A percentile compares a stretch with the other conserved stretches of the same genome.
Conservation (phyloP, 2,888 invertebrate genomes). For the Acleris cristana region DNA sequence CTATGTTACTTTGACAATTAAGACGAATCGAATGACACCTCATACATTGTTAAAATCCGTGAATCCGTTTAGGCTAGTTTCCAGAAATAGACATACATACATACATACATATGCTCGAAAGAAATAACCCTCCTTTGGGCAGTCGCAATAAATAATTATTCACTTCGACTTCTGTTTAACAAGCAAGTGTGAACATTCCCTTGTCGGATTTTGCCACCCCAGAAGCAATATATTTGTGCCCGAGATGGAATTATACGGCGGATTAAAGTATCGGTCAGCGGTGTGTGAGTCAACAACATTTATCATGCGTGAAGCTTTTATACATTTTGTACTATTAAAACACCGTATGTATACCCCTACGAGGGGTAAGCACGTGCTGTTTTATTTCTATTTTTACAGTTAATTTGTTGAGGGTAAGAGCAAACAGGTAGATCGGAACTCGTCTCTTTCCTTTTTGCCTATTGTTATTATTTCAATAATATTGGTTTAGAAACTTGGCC, state of each 20-base stretch:
- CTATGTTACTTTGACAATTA: too few species aligned
- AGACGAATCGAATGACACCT: too few species aligned
- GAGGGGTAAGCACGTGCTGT: conserved; percentile 41
- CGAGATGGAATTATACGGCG: conserved; percentile 59
- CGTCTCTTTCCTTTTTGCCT: too few species aligned
- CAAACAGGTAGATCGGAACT: conserved; percentile 29
- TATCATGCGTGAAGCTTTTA: conserved; percentile 61
- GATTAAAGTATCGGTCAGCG: conserved; percentile 68
- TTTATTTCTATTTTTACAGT: conserved; percentile 3
- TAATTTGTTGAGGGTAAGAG: conserved; percentile 7
- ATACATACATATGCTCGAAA: too few species aligned
- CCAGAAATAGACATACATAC: too few species aligned
- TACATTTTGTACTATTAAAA: conserved; percentile 51
- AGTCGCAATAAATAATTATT: too few species aligned
- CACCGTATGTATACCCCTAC: conserved; percentile 48
- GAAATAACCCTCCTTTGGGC: too few species aligned
- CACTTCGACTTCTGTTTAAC: background rate
- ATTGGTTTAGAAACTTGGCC: too few species aligned
- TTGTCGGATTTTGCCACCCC: conserved; percentile 53
- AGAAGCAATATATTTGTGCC: conserved; percentile 67
- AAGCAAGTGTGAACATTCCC: conserved; percentile 14
- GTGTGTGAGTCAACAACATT: conserved; percentile 66
- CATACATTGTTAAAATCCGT: too few species aligned
- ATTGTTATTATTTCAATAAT: too few species aligned
- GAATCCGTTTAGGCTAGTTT: too few species aligned